Percentiles rank a stretch among this genome's conserved stretches.
Evolutionary conservation across 2,797 vertebrate species (phyloP).

Genomic region (Momotus momota): DNA sequence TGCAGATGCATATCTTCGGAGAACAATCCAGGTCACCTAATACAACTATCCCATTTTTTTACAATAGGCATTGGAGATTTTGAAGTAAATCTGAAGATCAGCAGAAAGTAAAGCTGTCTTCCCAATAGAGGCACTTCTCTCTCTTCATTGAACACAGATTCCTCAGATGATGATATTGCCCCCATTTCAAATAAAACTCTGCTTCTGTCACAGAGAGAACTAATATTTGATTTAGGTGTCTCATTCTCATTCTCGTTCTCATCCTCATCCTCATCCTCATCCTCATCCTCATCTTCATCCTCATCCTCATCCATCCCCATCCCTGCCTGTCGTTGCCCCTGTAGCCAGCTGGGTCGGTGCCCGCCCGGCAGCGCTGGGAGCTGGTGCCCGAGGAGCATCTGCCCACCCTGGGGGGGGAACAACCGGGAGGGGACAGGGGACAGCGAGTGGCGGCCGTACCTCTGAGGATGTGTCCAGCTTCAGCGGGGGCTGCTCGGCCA

Average conservation of each 20-base stretch:
- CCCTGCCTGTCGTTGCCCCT: no score
- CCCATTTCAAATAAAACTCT: neutral
- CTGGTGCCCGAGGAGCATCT: neutral
- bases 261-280: no score
- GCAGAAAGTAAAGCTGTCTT: neutral
- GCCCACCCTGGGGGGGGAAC: neutral
- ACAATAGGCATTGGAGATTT: neutral
- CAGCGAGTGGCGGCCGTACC: constrained; percentile 74
- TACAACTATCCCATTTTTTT: neutral
- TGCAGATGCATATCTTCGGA: neutral
- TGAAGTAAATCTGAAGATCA: neutral
- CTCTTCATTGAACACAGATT: neutral
- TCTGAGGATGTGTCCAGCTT: constrained; percentile 94
- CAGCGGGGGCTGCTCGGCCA: constrained; percentile 93
- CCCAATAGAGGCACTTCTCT: neutral
- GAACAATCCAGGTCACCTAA: neutral
- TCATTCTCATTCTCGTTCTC: neutral
- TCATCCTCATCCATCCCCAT: no score
- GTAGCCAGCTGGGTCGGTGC: no score
- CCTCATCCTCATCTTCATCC: no score
- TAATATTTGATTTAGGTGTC: neutral
- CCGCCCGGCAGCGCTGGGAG: no score
- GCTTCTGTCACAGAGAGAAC: neutral
- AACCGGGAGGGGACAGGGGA: neutral
- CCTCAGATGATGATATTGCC: neutral